Percentiles rank a stretch among this genome's conserved stretches.
phyloP scores from a whole-genome alignment of 2,113 vertebrate species.

The Microcebus lehilahytsara region DNA sequence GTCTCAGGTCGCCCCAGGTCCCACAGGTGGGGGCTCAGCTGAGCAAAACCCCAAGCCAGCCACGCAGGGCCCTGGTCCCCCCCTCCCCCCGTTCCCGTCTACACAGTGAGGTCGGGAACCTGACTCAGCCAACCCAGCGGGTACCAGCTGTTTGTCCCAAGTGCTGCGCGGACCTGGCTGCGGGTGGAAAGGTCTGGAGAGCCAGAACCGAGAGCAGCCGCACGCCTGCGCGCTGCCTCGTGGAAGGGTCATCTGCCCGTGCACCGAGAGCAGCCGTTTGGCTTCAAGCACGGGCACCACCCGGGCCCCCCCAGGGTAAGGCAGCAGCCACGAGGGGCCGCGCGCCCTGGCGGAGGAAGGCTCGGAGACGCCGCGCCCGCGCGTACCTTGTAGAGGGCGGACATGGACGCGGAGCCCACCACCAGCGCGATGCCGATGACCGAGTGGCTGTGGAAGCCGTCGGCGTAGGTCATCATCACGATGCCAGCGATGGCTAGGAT shows the following conservation, averaged over 20 bases:
- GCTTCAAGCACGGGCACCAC: background rate
- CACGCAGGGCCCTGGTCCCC: background rate
- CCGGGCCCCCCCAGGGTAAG: fast-evolving
- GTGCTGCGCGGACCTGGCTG: background rate
- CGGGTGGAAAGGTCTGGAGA: background rate
- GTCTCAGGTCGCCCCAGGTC: fast-evolving
- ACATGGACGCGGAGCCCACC: conserved; percentile 95
- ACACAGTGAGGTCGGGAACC: background rate
- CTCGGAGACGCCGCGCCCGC: fast-evolving
- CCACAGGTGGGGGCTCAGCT: background rate
- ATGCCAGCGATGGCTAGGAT: conserved; percentile 98
- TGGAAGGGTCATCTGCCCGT: background rate
- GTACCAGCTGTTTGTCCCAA: background rate
- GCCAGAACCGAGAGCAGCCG: background rate
- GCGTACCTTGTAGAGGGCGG: conserved; percentile 96
- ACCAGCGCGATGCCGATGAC: conserved; percentile 97
- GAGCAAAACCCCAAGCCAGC: background rate
- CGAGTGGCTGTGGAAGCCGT: conserved; percentile 97
- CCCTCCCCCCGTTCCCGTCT: background rate
- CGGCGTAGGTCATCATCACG: conserved; percentile 98
- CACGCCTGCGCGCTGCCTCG: fast-evolving
- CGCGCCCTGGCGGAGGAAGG: fast-evolving
- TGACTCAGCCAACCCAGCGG: background rate
- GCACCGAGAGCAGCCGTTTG: fast-evolving
- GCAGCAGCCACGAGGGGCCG: too few relatives aligned